Conservation (phyloP, 2,797 vertebrate species). For the Sibirionetta formosa region DNA sequence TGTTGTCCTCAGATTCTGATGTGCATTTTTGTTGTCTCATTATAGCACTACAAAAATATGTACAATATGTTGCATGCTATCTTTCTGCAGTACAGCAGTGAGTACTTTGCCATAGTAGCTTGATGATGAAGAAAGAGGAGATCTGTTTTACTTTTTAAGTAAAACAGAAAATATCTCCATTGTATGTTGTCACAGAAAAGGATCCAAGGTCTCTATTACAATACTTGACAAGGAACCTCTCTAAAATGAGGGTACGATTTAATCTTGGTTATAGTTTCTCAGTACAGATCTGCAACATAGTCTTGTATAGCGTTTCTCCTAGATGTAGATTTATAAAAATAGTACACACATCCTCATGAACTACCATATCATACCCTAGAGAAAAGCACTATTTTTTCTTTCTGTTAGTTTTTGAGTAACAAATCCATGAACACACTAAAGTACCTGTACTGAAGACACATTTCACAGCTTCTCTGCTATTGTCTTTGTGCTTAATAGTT, state of each 20-base stretch:
- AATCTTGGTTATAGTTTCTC: neutral
- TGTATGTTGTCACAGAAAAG: neutral
- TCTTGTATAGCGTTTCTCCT: neutral
- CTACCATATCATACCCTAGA: neutral
- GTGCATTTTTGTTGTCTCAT: neutral
- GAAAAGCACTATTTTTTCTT: neutral
- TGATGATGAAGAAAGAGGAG: neutral
- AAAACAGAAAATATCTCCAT: neutral
- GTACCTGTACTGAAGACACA: neutral
- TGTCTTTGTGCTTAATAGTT: neutral
- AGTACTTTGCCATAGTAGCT: neutral
- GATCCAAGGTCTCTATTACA: neutral
- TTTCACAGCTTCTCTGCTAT: neutral
- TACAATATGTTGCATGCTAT: neutral
- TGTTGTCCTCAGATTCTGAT: neutral
- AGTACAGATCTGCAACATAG: rapidly evolving
- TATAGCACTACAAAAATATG: neutral
- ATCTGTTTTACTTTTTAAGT: neutral
- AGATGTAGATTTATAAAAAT: neutral
- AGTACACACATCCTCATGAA: neutral
- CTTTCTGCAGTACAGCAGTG: neutral
- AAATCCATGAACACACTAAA: neutral
- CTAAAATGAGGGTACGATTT: neutral
- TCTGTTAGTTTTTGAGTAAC: neutral
- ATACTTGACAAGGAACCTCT: neutral